Evolutionary conservation across 2,113 vertebrate genomes (phyloP), one percentile per base, ranked within the genome.

Genomic region (Camelus dromedarius): DNA sequence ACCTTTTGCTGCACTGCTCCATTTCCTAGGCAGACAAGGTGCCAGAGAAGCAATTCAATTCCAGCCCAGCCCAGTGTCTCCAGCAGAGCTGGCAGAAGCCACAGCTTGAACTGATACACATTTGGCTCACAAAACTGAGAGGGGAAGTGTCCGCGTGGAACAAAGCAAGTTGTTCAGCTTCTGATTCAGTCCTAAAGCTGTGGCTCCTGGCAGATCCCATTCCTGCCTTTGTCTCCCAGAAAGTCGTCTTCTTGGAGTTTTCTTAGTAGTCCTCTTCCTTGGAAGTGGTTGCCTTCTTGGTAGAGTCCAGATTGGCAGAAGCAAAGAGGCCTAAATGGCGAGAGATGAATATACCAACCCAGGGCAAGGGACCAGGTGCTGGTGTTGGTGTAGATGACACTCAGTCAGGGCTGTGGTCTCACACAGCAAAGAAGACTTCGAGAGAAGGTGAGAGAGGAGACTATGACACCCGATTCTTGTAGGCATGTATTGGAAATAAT

Each of bases 21-120:
- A 28, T 91, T 91, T 91, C 82, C 90, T 67, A 1, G 14, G n/a
- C 84, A 42, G 91, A 73, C 64, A 46, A 85, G 48, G 24, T 92
- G 56, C 85, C 64, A 93, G 66, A 64, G 58, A 52, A 88, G 76
- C 80, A 66, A 18, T 83, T 83, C 0, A 0, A 19, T 67, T 60
- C 52, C 75, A 85, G 11, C 60, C 62, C 72, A 69, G 60, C 67
- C 79, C 52, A 15, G 2, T 3, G 28, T 54, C 50, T 81, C 60
- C 38, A 2, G 69, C 58, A 52, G 87, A 89, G 46, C 0, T 81
- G 85, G 56, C 75, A 60, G 79, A 83, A 95, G 83, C 83, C 67
- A 30, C 30, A 19, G 46, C 77, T 52, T 46, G 35, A 93, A 46
- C 72, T 10, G 3, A 10, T 70, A 48, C 28, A 54, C n/a, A 15